Evolutionary conservation across 2,113 vertebrate genomes (phyloP).

Genomic region (Penelope pileata): DNA sequence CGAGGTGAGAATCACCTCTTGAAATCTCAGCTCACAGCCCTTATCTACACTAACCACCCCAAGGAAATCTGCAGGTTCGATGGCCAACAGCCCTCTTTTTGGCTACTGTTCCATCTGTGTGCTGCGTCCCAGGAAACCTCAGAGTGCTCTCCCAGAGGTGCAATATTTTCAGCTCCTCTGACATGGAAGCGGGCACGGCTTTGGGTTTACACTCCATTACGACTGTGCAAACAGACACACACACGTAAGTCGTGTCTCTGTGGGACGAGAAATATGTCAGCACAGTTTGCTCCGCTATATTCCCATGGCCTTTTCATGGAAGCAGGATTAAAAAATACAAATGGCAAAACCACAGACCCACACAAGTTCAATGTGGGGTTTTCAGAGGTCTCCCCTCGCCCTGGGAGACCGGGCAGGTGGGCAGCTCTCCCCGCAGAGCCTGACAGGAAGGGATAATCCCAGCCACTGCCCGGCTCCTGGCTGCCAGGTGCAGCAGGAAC

Average conservation of each 20-base stretch:
- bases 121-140: not conserved
- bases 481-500: too few species aligned
- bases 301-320: not conserved
- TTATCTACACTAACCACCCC: not conserved
- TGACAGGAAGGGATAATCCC: too few species aligned
- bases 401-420: fast-evolving
- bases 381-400: not conserved
- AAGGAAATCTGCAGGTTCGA: not conserved
- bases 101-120: not conserved
- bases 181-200: not conserved
- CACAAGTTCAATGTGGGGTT: not conserved
- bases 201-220: not conserved
- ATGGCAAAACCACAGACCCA: not conserved
- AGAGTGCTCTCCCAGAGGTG: not conserved
- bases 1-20: not conserved
- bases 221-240: not conserved
- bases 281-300: not conserved
- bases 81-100: not conserved
- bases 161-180: not conserved
- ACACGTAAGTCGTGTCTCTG: not conserved
- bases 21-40: not conserved
- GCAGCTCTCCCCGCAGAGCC: not conserved
- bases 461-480: not conserved
- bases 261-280: not conserved
- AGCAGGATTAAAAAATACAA: not conserved